These are phyloP conservation scores for Oscarella lobularis DNA, from an alignment of 37 sponge, comb jelly and placozoan genomes.

Conservation along the genomic window DNA sequence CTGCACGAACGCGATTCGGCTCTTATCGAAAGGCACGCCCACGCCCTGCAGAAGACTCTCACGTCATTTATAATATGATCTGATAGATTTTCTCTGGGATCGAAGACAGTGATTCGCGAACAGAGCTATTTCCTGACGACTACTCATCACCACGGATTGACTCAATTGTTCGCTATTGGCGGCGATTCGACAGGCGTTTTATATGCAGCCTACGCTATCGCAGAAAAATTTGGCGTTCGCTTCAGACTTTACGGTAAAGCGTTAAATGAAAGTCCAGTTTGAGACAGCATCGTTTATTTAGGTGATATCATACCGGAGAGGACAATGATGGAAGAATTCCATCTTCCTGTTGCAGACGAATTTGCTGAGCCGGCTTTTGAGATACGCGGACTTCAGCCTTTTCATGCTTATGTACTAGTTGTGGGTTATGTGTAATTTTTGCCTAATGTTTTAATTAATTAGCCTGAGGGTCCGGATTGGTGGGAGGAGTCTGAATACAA, in stretches of 20 bases:
- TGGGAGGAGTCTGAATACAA: conserved; percentile 1
- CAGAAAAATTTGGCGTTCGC: background rate
- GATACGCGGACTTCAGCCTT: conserved; percentile 6
- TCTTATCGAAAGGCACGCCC: too few relatives aligned
- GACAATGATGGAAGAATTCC: background rate
- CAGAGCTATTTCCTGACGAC: background rate
- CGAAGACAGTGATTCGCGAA: too few relatives aligned
- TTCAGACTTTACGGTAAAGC: conserved; percentile 5
- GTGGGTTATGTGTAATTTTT: too few relatives aligned
- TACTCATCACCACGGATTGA: background rate
- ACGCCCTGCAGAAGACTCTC: too few relatives aligned
- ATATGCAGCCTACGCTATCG: background rate
- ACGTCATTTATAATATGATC: too few relatives aligned
- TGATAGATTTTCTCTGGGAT: too few relatives aligned
- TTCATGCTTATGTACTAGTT: conserved; percentile 9
- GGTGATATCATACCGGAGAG: too few relatives aligned
- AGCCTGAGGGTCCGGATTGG: conserved; percentile 10
- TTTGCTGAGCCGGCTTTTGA: background rate
- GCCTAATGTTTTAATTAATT: background rate
- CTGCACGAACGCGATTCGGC: too few relatives aligned
- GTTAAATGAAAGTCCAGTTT: too few relatives aligned
- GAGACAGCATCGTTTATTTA: too few relatives aligned
- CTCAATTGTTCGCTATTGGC: background rate
- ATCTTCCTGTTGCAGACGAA: background rate
- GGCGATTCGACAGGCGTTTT: background rate